Conservation (phyloP, 2,113 vertebrate species). For the Pluvialis apricaria region DNA sequence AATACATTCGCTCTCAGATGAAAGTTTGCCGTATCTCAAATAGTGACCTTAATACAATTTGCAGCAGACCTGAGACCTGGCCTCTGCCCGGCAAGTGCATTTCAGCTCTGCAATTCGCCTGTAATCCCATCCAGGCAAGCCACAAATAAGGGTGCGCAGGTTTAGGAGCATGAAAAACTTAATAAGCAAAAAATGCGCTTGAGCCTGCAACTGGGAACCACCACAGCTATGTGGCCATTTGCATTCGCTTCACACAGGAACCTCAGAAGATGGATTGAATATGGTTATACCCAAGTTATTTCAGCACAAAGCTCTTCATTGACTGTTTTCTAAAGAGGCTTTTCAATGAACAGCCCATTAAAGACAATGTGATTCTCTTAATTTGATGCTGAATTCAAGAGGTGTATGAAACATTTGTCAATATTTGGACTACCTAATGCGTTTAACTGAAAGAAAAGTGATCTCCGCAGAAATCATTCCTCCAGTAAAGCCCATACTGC, state of each 20-base stretch:
- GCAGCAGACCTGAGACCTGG: not conserved
- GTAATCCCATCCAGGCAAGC: not conserved
- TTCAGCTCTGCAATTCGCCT: not conserved
- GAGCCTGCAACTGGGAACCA: not conserved
- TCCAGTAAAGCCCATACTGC: not conserved
- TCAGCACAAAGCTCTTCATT: not conserved
- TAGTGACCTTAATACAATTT: not conserved
- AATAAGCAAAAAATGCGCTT: not conserved
- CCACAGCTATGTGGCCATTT: fast-evolving
- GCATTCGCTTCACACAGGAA: not conserved
- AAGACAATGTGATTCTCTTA: not conserved
- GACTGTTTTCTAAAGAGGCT: not conserved
- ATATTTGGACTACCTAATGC: not conserved
- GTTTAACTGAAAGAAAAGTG: not conserved
- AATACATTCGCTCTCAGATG: not conserved
- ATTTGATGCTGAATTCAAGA: not conserved
- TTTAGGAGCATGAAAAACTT: not conserved
- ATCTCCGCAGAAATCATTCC: not conserved
- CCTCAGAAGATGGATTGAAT: fast-evolving
- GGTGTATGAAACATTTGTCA: not conserved
- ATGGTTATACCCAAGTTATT: not conserved
- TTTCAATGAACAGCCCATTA: not conserved
- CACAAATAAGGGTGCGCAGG: not conserved
- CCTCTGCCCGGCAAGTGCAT: not conserved
- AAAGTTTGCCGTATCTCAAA: not conserved